These are phyloP conservation scores for Steinernema scapterisci DNA, from an alignment of 2,888 invertebrate species.

Conservation along the genomic window DNA sequence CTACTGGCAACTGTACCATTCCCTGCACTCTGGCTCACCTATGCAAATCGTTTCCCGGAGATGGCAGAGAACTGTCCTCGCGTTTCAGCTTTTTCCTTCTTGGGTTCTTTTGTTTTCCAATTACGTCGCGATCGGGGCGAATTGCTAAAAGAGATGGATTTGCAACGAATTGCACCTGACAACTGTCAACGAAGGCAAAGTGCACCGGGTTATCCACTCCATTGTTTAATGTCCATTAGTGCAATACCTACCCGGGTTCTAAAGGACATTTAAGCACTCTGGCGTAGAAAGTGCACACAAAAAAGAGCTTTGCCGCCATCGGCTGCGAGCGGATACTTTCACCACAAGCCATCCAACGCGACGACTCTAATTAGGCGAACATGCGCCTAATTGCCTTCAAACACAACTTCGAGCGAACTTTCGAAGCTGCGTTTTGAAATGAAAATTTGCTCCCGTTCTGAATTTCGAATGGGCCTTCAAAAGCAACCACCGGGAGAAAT, in stretches of 20 bases:
- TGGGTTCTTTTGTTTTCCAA: conserved; percentile 67
- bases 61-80: conserved; percentile 57
- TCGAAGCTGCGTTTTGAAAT: too few relatives aligned
- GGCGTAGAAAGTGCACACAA: not conserved
- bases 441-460: not conserved
- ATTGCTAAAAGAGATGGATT: conserved; percentile 54
- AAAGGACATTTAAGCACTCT: conserved; percentile 1
- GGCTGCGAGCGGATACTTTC: not conserved
- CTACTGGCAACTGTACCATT: not conserved
- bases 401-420: too few relatives aligned
- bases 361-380: not conserved
- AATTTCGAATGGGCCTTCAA: not conserved
- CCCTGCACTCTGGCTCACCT: conserved; percentile 31
- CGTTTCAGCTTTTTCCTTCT: conserved; percentile 58
- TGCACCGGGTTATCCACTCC: not conserved
- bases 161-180: conserved; percentile 17
- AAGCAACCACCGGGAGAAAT: not conserved
- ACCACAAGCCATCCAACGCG: not conserved
- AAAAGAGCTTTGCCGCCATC: not conserved
- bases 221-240: conserved; percentile 27
- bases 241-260: not conserved
- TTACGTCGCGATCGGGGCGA: conserved; percentile 65
- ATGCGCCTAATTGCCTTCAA: not conserved
- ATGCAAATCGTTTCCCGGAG: conserved; percentile 47
- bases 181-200: not conserved